phyloP scores from a whole-genome alignment of 2,888 invertebrate species.

The Zele albiditarsus region DNA sequence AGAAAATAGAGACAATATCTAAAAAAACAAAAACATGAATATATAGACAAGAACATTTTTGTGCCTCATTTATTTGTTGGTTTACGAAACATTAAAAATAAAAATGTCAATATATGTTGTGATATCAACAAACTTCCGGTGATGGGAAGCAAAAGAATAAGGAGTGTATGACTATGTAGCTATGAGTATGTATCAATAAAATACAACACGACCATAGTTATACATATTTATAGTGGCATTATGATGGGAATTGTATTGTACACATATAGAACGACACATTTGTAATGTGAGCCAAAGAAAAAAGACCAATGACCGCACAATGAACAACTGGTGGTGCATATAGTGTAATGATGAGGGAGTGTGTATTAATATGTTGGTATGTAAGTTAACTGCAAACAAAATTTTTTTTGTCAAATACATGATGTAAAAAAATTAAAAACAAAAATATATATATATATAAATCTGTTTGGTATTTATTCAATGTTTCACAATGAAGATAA shows the following conservation, averaged over 20 bases:
- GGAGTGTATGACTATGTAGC: background rate
- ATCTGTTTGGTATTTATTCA: too few relatives aligned
- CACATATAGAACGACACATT: slow-evolving; percentile 30
- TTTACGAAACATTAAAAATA: background rate
- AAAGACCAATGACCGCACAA: slow-evolving; percentile 63
- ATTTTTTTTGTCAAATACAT: too few relatives aligned
- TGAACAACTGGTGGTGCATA: slow-evolving; percentile 44
- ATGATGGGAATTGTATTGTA: background rate
- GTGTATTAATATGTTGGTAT: slow-evolving; percentile 49
- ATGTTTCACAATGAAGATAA: background rate
- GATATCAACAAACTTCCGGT: background rate
- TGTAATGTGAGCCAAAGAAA: slow-evolving; percentile 52
- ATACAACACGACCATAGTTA: too few relatives aligned
- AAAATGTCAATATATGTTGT: background rate
- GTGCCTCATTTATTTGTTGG: too few relatives aligned
- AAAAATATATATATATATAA: background rate
- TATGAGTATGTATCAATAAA: slow-evolving; percentile 1
- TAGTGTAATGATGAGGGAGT: slow-evolving; percentile 50
- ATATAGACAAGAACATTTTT: too few relatives aligned
- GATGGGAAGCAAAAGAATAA: background rate
- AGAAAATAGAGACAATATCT: too few relatives aligned
- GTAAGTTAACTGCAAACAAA: too few relatives aligned
- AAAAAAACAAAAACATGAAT: too few relatives aligned
- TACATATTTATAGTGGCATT: too few relatives aligned
- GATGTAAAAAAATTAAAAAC: background rate